Evolutionary conservation across 1,140 invertebrate genomes (phyloP).

Genomic region (Trichogramma pretiosum): DNA sequence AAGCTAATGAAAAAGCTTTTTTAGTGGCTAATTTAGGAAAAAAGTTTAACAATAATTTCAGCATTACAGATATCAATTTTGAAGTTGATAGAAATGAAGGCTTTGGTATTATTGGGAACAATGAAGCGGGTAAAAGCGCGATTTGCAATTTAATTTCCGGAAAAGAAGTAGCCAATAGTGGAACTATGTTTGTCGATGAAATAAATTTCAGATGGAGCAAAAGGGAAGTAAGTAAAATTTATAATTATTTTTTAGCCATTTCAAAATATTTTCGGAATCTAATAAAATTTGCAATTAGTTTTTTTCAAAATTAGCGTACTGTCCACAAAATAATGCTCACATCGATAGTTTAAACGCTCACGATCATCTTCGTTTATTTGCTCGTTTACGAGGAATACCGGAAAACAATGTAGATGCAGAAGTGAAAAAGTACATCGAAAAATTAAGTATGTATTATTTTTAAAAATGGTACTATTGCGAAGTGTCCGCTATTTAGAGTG

Average conservation of each 20-base stretch:
- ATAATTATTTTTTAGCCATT: not conserved
- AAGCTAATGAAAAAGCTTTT: slow-evolving; percentile 25
- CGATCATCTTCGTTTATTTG: slow-evolving; percentile 61
- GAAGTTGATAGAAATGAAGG: slow-evolving; percentile 60
- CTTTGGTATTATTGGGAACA: slow-evolving; percentile 82
- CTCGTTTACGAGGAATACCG: slow-evolving; percentile 55
- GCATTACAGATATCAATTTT: slow-evolving; percentile 65
- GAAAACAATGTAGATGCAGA: slow-evolving; percentile 43
- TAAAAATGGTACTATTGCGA: not conserved
- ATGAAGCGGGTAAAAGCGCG: slow-evolving; percentile 76
- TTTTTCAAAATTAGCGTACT: slow-evolving; percentile 54
- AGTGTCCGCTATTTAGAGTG: not conserved
- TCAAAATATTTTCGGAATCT: not conserved
- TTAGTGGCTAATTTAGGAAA: slow-evolving; percentile 53
- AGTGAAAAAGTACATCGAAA: slow-evolving; percentile 43
- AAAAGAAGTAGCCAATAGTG: slow-evolving; percentile 57
- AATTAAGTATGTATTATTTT: slow-evolving; percentile 35
- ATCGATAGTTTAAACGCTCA: slow-evolving; percentile 58
- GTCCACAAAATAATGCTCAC: slow-evolving; percentile 64
- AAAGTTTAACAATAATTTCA: slow-evolving; percentile 56
- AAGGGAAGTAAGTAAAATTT: slow-evolving; percentile 34
- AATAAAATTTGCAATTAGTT: slow-evolving; percentile 37
- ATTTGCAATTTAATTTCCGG: slow-evolving; percentile 88
- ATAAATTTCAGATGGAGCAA: slow-evolving; percentile 37
- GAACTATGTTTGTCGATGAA: slow-evolving; percentile 43